Evolutionary conservation across 1,140 invertebrate genomes (phyloP), one percentile per base, ranked within the genome.

Genomic region (Apis mellifera): DNA sequence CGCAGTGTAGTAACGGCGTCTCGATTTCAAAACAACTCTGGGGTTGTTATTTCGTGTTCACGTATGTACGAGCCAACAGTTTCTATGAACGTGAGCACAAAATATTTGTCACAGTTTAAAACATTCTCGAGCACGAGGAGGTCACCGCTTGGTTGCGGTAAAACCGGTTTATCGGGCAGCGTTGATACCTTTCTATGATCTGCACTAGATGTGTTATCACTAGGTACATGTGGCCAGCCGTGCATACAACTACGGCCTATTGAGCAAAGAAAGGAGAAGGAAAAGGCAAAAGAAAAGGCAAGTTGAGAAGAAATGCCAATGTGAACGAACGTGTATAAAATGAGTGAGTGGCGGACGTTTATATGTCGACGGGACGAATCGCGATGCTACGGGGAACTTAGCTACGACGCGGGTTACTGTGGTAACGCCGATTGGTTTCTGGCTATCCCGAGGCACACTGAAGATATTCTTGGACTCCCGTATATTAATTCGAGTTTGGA

Each of bases 401-500:
- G 50, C 48, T 54, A 50, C 86, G 66, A 71, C 79, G 77, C 76
- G 9, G 74, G 59, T 86, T 72, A 72, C 82, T 64, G 76, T 82
- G 21, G 64, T 74, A 82, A 83, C 78, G 64, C 66, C 76, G 77
- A 78, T 42, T 65, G 78, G 60, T 80, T 78, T 78, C 71, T 80
- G 84, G 52, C 80, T 81, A 74, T 65, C 73, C 78, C 77, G 73
- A 81, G 57, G 72, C 75, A 76, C 66, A 72, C 69, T 76, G 86
- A 57, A 79, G 86, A 90, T 90, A 90, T 90, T 90, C 89, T 90
- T 90, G 89, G 89, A 87, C 87, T 77, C n/a, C 50, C 70, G 85
- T 89, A 83, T 90, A 90, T 90, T 90, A 90, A 89, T 89, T 89
- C 87, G 78, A 89, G 85, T 88, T 89, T 72, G 81, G 85, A 72